Evolutionary conservation across 2,113 vertebrate species (phyloP).

Genomic region (Leucosticte australis): DNA sequence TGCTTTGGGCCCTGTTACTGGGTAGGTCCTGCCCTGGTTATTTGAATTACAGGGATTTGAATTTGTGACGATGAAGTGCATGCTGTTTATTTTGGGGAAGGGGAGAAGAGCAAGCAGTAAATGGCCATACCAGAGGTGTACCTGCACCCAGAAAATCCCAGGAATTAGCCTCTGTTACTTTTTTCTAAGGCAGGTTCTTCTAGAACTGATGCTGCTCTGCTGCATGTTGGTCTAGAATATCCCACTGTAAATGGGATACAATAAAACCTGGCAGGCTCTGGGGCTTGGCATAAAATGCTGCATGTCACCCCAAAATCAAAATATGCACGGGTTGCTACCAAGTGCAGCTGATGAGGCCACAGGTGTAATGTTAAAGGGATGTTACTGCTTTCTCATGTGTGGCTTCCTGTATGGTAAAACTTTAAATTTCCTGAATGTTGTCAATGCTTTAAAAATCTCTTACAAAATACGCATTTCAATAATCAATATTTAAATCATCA

Average conservation of each 20-base stretch:
- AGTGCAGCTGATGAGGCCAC: neutral
- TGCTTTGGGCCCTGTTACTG: neutral
- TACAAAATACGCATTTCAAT: neutral
- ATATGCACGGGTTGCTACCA: neutral
- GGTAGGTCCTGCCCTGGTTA: neutral
- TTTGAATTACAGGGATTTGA: neutral
- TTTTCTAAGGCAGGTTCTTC: neutral
- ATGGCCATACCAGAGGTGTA: rapidly evolving
- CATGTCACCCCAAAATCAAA: neutral
- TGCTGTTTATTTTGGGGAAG: neutral
- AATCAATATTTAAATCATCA: neutral
- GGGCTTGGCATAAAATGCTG: neutral
- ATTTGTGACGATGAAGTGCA: rapidly evolving
- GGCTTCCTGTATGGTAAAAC: neutral
- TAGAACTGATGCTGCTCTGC: neutral
- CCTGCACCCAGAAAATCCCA: neutral
- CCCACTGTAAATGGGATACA: neutral
- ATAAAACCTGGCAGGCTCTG: neutral
- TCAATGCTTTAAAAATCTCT: neutral
- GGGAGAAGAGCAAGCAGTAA: neutral
- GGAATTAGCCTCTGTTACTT: neutral
- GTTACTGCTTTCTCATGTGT: neutral
- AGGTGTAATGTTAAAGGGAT: neutral
- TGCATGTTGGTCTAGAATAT: neutral
- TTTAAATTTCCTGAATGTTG: neutral